Conservation (phyloP, 2,888 invertebrate species). For the Cheilosia pagana region DNA sequence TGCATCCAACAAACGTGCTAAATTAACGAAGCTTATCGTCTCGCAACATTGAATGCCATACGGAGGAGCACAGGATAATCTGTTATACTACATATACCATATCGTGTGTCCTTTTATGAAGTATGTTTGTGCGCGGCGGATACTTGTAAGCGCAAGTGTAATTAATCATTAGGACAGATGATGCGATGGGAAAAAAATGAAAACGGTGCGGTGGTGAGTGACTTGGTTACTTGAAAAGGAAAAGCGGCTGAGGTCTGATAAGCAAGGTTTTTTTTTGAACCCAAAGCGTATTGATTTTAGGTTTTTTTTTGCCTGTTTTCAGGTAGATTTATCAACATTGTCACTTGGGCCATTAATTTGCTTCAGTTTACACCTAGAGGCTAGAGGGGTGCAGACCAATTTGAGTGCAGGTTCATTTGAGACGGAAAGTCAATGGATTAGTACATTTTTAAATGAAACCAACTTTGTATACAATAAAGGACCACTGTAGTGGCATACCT, state of each 20-base stretch:
- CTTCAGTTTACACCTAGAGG: neutral
- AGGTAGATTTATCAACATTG: conserved; percentile 1
- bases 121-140: neutral
- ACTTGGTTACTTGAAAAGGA: neutral
- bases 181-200: neutral
- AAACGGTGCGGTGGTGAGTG: neutral
- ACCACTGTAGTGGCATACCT: too few relatives aligned
- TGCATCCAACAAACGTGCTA: conserved; percentile 8
- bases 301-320: neutral
- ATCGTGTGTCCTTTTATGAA: conserved; percentile 12
- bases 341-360: conserved; percentile 4
- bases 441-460: too few relatives aligned
- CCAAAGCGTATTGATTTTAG: neutral
- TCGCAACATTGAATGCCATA: neutral
- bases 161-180: conserved; percentile 52
- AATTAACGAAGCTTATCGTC: conserved; percentile 46
- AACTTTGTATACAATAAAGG: too few relatives aligned
- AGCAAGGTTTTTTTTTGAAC: neutral
- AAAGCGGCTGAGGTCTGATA: neutral
- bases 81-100: neutral
- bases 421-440: too few relatives aligned
- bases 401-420: neutral
- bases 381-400: neutral
- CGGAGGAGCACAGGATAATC: conserved; percentile 8
- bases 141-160: conserved; percentile 22